A percentile compares a stretch with the other conserved stretches of the same genome.
Conservation (phyloP, 2,888 invertebrate species). For the Diplolepis rosae region DNA sequence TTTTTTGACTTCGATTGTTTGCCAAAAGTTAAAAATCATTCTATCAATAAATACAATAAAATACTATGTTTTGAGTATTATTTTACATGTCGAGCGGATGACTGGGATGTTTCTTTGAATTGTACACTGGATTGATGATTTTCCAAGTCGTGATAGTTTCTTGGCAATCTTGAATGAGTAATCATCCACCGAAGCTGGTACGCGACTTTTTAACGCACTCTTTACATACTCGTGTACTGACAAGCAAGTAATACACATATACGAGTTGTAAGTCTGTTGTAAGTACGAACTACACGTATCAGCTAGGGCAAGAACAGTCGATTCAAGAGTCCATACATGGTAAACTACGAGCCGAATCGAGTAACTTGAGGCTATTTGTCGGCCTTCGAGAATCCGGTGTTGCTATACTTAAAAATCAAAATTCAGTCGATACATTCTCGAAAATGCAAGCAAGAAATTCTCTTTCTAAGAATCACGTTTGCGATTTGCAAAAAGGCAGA, state of each 20-base stretch:
- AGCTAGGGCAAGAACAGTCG: constrained; percentile 23
- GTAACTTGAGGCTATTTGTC: constrained; percentile 22
- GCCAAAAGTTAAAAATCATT: too few species aligned
- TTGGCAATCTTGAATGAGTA: not conserved
- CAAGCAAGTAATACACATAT: not conserved
- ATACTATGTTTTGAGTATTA: too few species aligned
- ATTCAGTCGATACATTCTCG: not conserved
- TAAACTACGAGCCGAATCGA: constrained; percentile 20
- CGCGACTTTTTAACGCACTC: not conserved
- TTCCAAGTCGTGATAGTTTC: not conserved
- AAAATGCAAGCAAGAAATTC: not conserved
- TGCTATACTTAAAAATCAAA: constrained; percentile 22
- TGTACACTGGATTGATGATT: not conserved
- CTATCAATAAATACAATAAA: too few species aligned
- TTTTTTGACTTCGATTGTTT: too few species aligned
- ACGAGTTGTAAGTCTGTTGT: not conserved
- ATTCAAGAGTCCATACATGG: constrained; percentile 10
- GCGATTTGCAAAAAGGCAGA: not conserved
- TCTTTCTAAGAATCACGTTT: too few species aligned
- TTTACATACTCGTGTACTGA: not conserved
- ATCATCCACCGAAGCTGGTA: not conserved
- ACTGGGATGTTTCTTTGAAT: too few species aligned
- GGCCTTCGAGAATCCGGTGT: constrained; percentile 21
- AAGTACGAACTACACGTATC: not conserved
- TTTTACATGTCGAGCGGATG: too few species aligned